phyloP scores from a whole-genome alignment of 2,797 vertebrate species.

The Channallabes apus region DNA sequence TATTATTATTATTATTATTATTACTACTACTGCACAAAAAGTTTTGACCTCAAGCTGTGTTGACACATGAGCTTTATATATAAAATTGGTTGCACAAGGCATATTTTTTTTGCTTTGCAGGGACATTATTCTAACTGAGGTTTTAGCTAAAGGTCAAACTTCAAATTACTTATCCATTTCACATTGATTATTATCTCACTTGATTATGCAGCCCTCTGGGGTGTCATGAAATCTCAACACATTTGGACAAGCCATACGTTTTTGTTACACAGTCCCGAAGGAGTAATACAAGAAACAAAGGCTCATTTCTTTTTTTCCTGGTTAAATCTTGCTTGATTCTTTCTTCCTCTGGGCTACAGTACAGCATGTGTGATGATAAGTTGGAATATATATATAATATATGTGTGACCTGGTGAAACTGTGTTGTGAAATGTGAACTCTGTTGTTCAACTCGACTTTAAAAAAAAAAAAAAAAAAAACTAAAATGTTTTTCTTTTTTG shows the following conservation, averaged over 20 bases:
- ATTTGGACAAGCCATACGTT: constrained; percentile 46
- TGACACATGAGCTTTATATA: not conserved
- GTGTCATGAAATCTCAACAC: constrained; percentile 27
- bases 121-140: constrained; percentile 47
- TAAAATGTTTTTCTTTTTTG: not conserved
- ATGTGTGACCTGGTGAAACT: not conserved
- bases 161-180: constrained; percentile 49
- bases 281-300: constrained; percentile 54
- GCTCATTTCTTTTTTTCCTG: constrained; percentile 44
- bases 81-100: not conserved
- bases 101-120: constrained; percentile 47
- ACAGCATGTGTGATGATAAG: not conserved
- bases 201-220: constrained; percentile 40
- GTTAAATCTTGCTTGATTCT: constrained; percentile 7
- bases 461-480: too few species aligned
- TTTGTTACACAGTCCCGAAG: constrained; percentile 54
- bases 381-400: not conserved
- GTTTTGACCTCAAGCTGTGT: not conserved
- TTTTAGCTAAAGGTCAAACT: constrained; percentile 49
- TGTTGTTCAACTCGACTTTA: not conserved
- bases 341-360: not conserved
- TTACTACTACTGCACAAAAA: constrained; percentile 10
- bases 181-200: constrained; percentile 48
- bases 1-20: too few species aligned
- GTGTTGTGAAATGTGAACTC: not conserved